These are phyloP conservation scores for Nerophis ophidion DNA, from an alignment of 2,113 vertebrate genomes.

Conservation along the genomic window DNA sequence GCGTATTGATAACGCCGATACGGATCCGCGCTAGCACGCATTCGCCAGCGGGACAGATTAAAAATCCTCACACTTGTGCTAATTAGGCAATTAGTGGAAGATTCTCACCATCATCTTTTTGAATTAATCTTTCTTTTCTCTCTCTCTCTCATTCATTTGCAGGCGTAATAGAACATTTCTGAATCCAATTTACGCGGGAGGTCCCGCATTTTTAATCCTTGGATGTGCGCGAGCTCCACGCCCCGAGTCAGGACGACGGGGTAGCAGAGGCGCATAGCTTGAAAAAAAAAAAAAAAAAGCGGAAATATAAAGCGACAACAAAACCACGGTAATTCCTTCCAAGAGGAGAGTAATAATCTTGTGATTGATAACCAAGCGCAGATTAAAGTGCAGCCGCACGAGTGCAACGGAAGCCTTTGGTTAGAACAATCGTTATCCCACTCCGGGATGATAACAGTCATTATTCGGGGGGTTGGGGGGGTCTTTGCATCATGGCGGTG, in stretches of 20 bases:
- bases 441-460: slow-evolving; percentile 32
- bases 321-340: slow-evolving; percentile 36
- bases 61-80: slow-evolving; percentile 46
- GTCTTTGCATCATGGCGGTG: slow-evolving; percentile 19
- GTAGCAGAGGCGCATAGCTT: slow-evolving; percentile 36
- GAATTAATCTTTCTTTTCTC: slow-evolving; percentile 55
- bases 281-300: background rate
- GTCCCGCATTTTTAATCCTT: slow-evolving; percentile 56
- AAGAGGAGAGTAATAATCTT: slow-evolving; percentile 32
- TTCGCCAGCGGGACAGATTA: slow-evolving; percentile 50
- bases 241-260: slow-evolving; percentile 34
- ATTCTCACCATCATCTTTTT: slow-evolving; percentile 56
- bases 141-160: slow-evolving; percentile 37
- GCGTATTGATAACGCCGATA: slow-evolving; percentile 33
- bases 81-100: slow-evolving; percentile 63
- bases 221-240: slow-evolving; percentile 42
- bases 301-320: slow-evolving; percentile 38
- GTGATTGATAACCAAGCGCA: slow-evolving; percentile 44
- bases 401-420: background rate
- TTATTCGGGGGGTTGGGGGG: slow-evolving; percentile 10
- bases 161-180: slow-evolving; percentile 54
- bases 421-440: slow-evolving; percentile 21
- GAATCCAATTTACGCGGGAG: slow-evolving; percentile 60
- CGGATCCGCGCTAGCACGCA: slow-evolving; percentile 28
- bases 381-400: slow-evolving; percentile 32